Conservation (phyloP, 2,888 invertebrate species). For the Adela reaumurella region DNA sequence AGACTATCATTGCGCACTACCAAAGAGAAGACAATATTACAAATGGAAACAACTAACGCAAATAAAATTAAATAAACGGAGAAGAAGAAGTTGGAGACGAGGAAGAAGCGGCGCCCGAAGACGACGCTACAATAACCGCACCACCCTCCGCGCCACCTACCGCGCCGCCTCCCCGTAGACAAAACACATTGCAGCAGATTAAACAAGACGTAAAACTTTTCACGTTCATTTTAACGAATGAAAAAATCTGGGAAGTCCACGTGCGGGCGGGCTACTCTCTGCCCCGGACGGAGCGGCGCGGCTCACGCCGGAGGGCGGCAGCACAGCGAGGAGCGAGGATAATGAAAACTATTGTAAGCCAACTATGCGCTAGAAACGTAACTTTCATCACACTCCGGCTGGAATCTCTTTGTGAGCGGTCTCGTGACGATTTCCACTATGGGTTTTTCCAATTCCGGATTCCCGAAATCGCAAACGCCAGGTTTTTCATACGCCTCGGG, state of each 20-base stretch:
- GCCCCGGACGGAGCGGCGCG: neutral
- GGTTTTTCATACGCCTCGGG: neutral
- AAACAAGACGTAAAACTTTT: slow-evolving; percentile 23
- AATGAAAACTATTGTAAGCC: neutral
- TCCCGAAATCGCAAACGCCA: neutral
- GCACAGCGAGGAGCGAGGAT: neutral
- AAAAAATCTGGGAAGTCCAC: neutral
- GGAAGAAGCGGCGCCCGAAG: too few species aligned
- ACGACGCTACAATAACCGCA: slow-evolving; percentile 16
- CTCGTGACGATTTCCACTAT: neutral
- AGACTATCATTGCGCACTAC: neutral
- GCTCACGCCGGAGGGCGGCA: neutral
- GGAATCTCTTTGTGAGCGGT: neutral
- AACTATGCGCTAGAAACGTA: neutral
- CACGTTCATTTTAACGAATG: slow-evolving; percentile 6
- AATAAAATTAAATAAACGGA: too few species aligned
- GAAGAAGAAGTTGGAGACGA: too few species aligned
- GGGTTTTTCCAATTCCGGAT: neutral
- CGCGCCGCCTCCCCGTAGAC: slow-evolving; percentile 33
- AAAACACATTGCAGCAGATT: slow-evolving; percentile 47
- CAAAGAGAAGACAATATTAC: neutral
- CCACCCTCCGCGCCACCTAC: too few species aligned
- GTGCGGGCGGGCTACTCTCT: neutral
- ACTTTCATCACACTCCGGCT: neutral
- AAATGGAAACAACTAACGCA: neutral